A percentile compares a stretch with the other conserved stretches of the same genome.
Conservation (phyloP, 2,113 vertebrate genomes). For the Cyprinodon tularosa region DNA sequence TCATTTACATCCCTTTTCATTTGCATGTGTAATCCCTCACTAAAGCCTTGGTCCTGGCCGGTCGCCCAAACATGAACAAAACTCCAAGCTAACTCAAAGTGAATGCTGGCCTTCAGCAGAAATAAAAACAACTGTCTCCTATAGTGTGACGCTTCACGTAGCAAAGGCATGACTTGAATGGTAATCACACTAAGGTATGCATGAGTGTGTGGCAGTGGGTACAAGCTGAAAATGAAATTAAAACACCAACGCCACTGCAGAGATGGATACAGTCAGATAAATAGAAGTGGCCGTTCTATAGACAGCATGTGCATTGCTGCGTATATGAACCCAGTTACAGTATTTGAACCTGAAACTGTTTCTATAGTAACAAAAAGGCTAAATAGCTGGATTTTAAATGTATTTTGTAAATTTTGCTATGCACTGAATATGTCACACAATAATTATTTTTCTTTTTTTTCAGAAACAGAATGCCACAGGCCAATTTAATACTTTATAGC, state of each 20-base stretch:
- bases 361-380: slow-evolving; percentile 36
- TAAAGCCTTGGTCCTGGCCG: slow-evolving; percentile 59
- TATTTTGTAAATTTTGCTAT: slow-evolving; percentile 9
- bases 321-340: slow-evolving; percentile 45
- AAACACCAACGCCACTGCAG: slow-evolving; percentile 42
- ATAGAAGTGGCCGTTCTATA: slow-evolving; percentile 62
- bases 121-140: slow-evolving; percentile 72
- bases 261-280: slow-evolving; percentile 62
- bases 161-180: slow-evolving; percentile 67
- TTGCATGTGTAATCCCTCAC: slow-evolving; percentile 32
- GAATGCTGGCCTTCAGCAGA: slow-evolving; percentile 47
- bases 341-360: slow-evolving; percentile 51
- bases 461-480: slow-evolving; percentile 32
- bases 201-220: slow-evolving; percentile 62
- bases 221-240: slow-evolving; percentile 72
- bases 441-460: slow-evolving; percentile 15
- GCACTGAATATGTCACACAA: slow-evolving; percentile 15
- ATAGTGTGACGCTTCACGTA: slow-evolving; percentile 42
- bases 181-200: slow-evolving; percentile 74
- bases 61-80: slow-evolving; percentile 68
- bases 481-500: slow-evolving; percentile 23
- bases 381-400: slow-evolving; percentile 5
- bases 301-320: slow-evolving; percentile 48
- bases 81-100: slow-evolving; percentile 60
- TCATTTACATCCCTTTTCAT: slow-evolving; percentile 58